phyloP scores from a whole-genome alignment of 2,113 vertebrate genomes.

The Desmodus rotundus region DNA sequence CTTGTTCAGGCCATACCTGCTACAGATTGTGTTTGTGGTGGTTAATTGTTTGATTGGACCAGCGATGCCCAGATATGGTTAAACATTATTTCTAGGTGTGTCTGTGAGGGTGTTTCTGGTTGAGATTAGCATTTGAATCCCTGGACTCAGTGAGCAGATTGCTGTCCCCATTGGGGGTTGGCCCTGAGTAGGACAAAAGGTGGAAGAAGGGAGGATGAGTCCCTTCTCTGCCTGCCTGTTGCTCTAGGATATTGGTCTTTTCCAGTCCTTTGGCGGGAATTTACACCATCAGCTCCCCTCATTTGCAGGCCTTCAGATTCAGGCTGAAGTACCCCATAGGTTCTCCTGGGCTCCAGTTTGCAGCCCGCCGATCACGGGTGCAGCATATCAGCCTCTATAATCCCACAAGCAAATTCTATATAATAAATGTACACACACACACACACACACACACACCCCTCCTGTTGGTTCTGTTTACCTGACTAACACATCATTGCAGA shows the following conservation, averaged over 20 bases:
- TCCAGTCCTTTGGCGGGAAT: background rate
- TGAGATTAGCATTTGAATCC: background rate
- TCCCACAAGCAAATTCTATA: background rate
- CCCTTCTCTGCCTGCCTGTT: background rate
- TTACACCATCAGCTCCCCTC: background rate
- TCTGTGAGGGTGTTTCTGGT: background rate
- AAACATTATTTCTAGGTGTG: background rate
- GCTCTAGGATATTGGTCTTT: background rate
- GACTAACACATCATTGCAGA: background rate
- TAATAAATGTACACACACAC: background rate
- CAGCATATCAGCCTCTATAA: background rate
- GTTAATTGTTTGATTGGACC: background rate
- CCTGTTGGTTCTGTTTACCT: background rate
- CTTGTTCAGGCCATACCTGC: background rate
- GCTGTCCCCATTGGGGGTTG: background rate
- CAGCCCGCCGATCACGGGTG: background rate
- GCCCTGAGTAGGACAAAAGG: background rate
- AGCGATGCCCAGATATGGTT: background rate
- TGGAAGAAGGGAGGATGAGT: background rate
- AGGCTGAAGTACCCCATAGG: background rate
- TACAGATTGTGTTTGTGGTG: background rate
- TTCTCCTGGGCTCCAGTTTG: background rate
- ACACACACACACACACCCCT: too few relatives aligned
- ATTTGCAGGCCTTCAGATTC: background rate
- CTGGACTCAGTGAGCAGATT: background rate